Conservation (phyloP, 2,113 vertebrate genomes). For the Lutjanus erythropterus region DNA sequence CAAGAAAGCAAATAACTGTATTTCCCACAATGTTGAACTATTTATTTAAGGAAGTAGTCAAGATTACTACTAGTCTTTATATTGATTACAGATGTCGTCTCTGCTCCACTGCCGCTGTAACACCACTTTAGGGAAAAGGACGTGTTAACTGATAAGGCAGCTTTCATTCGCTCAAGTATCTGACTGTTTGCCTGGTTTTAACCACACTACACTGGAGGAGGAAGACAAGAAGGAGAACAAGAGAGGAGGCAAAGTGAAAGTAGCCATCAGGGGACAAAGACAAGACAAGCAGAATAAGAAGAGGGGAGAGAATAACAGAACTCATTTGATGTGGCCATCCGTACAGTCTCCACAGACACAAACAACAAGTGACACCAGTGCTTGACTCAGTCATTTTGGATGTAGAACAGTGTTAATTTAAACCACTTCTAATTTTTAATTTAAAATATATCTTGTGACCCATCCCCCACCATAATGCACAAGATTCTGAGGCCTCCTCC, state of each 20-base stretch:
- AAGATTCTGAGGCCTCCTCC: slow-evolving; percentile 29
- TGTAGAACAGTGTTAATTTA: background rate
- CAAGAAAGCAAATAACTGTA: background rate
- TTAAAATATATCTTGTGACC: background rate
- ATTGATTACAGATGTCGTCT: background rate
- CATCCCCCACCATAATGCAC: slow-evolving; percentile 43
- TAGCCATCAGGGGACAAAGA: background rate
- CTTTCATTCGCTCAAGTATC: slow-evolving; percentile 21
- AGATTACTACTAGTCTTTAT: background rate
- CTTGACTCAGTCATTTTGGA: background rate
- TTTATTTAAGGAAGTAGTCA: background rate
- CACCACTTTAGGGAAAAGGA: background rate
- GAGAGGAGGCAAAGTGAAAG: slow-evolving; percentile 21
- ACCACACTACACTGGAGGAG: slow-evolving; percentile 3
- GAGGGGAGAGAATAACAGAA: background rate
- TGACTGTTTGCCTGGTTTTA: slow-evolving; percentile 12
- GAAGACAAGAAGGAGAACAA: slow-evolving; percentile 10
- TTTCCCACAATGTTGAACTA: background rate
- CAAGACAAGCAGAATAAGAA: background rate
- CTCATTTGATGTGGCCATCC: background rate
- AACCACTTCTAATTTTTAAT: background rate
- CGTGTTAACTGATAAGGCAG: slow-evolving; percentile 3
- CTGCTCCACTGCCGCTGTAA: slow-evolving; percentile 7
- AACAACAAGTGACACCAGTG: background rate
- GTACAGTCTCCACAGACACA: background rate